A percentile compares a stretch with the other conserved stretches of the same genome.
phyloP scores from a whole-genome alignment of 2,888 invertebrate genomes.

The Phortica magna region DNA sequence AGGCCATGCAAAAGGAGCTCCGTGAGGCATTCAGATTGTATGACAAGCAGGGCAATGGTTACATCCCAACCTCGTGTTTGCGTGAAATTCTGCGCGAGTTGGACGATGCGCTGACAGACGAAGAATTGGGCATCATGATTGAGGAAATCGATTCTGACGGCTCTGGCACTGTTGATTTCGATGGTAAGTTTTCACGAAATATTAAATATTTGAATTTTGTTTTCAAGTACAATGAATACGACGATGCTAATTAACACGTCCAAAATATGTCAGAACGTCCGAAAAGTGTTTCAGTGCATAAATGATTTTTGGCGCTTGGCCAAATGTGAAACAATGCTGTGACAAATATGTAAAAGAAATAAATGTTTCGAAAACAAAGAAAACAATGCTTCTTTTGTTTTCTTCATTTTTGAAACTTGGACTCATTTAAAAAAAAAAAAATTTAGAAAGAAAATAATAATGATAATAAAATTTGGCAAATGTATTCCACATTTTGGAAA shows the following conservation, averaged over 20 bases:
- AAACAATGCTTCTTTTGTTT: too few species aligned
- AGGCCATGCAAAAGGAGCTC: slow-evolving; percentile 98
- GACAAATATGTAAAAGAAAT: not conserved
- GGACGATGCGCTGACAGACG: slow-evolving; percentile 96
- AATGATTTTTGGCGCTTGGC: slow-evolving; percentile 17
- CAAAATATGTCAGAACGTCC: slow-evolving; percentile 39
- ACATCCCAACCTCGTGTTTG: slow-evolving; percentile 94
- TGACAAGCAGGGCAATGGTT: slow-evolving; percentile 98
- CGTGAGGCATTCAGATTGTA: slow-evolving; percentile 99
- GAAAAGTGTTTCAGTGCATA: not conserved
- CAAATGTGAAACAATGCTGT: slow-evolving; percentile 8
- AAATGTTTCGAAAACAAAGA: too few species aligned
- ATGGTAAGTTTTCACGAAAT: slow-evolving; percentile 83
- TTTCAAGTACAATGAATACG: not conserved
- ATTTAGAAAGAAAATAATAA: too few species aligned
- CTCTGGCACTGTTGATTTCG: slow-evolving; percentile 99
- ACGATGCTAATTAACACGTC: slow-evolving; percentile 42
- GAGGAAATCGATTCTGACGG: slow-evolving; percentile 99
- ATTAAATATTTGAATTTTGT: not conserved
- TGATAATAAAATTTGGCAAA: too few species aligned
- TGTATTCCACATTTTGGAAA: too few species aligned
- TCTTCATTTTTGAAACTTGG: too few species aligned
- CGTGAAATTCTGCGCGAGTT: slow-evolving; percentile 96
- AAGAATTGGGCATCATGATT: slow-evolving; percentile 97
- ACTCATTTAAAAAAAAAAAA: too few species aligned